Evolutionary conservation across 2,888 invertebrate genomes (phyloP), one percentile per base, ranked within the genome.

Genomic region (Synergus umbraculus): DNA sequence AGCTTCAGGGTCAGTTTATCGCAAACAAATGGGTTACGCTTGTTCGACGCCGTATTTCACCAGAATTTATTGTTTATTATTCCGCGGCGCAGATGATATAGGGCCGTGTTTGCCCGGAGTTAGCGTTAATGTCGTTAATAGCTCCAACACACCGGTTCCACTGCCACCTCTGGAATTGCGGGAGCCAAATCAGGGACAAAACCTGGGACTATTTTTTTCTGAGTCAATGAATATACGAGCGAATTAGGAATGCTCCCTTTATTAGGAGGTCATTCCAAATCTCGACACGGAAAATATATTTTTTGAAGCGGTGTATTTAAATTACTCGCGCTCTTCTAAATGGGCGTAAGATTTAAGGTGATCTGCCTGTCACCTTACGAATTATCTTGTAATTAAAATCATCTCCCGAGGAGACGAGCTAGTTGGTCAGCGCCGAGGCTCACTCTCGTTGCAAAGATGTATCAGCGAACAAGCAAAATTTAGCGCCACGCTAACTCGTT

Each of bases 11-110:
- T 91, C 90, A 91, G 89, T 91, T 91, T 91, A 91, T 91, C 90
- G 90, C 91, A 90, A 91, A 91, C 91, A 91, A 91, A 91, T 91
- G 90, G 91, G 91, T 91, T 91, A 90, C 89, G 91, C 89, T 90
- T 88, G 89, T 90, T 90, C 90, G 89, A 84, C 88, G 91, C 90
- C 90, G 89, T 91, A 91, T 91, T 90, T 91, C 90, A 90, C 89
- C 87, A 80, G 87, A 90, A 90, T 91, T 91, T 91, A 91, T 91
- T 90, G 90, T 91, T 91, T 91, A 90, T 91, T 91, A 91, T 91
- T 91, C 89, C 87, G 85, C 87, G 83, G 86, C 82, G 83, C 81
- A 87, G 87, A 89, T 91, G 91, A 91, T 91, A 89, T 90, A 91
- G 89, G 86, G 90, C 88, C 89, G 85, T 88, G 90, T 90, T 90